Evolutionary conservation across 2,888 invertebrate species (phyloP).

Genomic region (Trichogramma dendrolimi): DNA sequence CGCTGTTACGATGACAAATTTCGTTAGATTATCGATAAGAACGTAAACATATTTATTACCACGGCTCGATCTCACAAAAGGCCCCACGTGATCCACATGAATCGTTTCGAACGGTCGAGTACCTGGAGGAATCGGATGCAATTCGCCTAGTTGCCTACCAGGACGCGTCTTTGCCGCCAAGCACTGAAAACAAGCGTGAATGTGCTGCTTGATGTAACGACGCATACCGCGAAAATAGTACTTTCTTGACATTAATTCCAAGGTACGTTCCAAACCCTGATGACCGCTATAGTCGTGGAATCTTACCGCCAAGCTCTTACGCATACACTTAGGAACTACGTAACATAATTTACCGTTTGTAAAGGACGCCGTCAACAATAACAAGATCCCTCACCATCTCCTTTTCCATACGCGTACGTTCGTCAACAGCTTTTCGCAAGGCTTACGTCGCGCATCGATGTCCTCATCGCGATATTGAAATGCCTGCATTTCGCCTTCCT

Average conservation of each 20-base stretch:
- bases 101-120: constrained; percentile 26
- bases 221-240: constrained; percentile 11
- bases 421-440: neutral
- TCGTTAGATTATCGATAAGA: constrained; percentile 30
- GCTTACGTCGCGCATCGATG: too few relatives aligned
- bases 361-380: constrained; percentile 15
- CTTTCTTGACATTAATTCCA: neutral
- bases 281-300: constrained; percentile 28
- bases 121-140: constrained; percentile 30
- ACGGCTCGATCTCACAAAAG: constrained; percentile 13
- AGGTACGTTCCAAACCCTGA: neutral
- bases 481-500: constrained; percentile 13
- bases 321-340: constrained; percentile 13
- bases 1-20: constrained; percentile 14
- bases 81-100: constrained; percentile 28
- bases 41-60: constrained; percentile 28
- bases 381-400: constrained; percentile 4
- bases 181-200: constrained; percentile 21
- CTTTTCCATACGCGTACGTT: constrained; percentile 1
- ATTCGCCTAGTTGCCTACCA: constrained; percentile 25
- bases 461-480: neutral
- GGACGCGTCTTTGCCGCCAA: too few relatives aligned
- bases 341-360: constrained; percentile 11
- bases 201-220: constrained; percentile 15
- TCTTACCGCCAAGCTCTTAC: constrained; percentile 20